Conservation (phyloP, 1,140 invertebrate species). For the Calycopis cecrops region DNA sequence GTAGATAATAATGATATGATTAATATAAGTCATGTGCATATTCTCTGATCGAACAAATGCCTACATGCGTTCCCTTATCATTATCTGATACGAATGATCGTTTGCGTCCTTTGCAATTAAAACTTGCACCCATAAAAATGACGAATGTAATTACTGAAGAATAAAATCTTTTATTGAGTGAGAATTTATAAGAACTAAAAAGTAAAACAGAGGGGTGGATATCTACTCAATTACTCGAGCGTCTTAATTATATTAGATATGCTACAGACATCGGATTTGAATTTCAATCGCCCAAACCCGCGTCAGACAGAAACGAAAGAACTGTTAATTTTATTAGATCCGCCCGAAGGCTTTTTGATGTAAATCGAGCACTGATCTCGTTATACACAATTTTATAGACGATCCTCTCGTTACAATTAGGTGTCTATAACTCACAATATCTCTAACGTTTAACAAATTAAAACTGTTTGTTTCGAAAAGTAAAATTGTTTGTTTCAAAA, state of each 20-base stretch:
- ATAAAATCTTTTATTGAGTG: slow-evolving; percentile 29
- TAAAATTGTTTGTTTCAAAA: too few relatives aligned
- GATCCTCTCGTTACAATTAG: slow-evolving; percentile 27
- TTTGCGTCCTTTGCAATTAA: too few relatives aligned
- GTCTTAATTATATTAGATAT: slow-evolving; percentile 70
- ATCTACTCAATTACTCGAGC: slow-evolving; percentile 66
- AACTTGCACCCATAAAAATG: too few relatives aligned
- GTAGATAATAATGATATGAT: too few relatives aligned
- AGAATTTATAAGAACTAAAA: slow-evolving; percentile 33
- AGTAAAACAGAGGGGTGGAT: slow-evolving; percentile 48
- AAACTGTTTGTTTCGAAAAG: too few relatives aligned
- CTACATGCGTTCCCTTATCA: too few relatives aligned
- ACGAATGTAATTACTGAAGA: neutral
- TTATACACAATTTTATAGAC: slow-evolving; percentile 35
- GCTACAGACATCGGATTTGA: slow-evolving; percentile 60
- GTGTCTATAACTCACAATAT: slow-evolving; percentile 1
- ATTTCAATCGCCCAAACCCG: slow-evolving; percentile 63
- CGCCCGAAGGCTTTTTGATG: slow-evolving; percentile 60
- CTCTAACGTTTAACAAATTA: neutral
- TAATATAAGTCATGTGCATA: too few relatives aligned
- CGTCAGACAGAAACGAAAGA: slow-evolving; percentile 48
- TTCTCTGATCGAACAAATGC: too few relatives aligned
- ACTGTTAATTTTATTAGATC: slow-evolving; percentile 68
- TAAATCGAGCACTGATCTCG: slow-evolving; percentile 53
- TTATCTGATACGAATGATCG: too few relatives aligned